phyloP scores from a whole-genome alignment of 2,888 invertebrate species.

The Prostheceraeus crozeri region DNA sequence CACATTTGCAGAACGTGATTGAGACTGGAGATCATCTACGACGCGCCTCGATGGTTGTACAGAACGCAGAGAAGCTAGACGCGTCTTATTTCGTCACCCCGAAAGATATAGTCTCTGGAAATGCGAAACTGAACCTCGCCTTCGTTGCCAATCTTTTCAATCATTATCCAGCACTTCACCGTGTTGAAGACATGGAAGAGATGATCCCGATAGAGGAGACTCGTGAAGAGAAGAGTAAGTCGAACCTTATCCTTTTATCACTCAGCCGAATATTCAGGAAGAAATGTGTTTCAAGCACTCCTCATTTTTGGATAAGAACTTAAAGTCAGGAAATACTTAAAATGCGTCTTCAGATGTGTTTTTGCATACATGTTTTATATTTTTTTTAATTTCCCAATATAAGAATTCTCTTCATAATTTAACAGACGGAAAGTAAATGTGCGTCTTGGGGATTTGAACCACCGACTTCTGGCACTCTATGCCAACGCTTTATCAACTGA shows the following conservation, averaged over 20 bases:
- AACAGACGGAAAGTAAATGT: too few species aligned
- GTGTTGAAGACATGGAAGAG: slow-evolving; percentile 58
- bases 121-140: slow-evolving; percentile 93
- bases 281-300: slow-evolving; percentile 20
- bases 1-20: slow-evolving; percentile 7
- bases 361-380: too few species aligned
- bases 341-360: too few species aligned
- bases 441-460: too few species aligned
- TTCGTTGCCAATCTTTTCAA: slow-evolving; percentile 98
- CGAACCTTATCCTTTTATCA: too few species aligned
- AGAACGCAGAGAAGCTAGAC: slow-evolving; percentile 87
- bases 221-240: slow-evolving; percentile 86
- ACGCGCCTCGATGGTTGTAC: slow-evolving; percentile 88
- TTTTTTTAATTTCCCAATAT: too few species aligned
- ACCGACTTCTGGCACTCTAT: too few species aligned
- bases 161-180: slow-evolving; percentile 73
- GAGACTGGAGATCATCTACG: slow-evolving; percentile 41
- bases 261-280: too few species aligned
- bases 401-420: too few species aligned
- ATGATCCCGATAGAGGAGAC: slow-evolving; percentile 80
- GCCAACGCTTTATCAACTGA: too few species aligned
- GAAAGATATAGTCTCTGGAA: slow-evolving; percentile 86
- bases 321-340: too few species aligned
- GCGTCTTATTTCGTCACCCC: slow-evolving; percentile 91
- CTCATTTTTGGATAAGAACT: too few species aligned